Base-by-base conservation (phyloP, 1,140 invertebrate species). In the Lutraria rhynchaena region DNA sequence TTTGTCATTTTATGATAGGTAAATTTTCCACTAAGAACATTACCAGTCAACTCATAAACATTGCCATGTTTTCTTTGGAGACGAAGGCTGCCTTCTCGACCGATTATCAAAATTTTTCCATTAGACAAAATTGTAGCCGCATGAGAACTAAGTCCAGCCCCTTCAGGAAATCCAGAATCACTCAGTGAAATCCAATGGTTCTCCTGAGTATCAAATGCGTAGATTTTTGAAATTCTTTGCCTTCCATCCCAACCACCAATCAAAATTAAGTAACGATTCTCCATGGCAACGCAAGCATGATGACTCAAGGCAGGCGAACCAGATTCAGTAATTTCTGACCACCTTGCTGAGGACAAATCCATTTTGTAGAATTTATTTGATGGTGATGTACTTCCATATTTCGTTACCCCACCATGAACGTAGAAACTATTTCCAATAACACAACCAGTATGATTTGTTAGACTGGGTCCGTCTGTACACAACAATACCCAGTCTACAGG, bases 211-310 rank as follows among this genome's bases (percentile, higher is more conserved):
- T 92, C 90, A 81, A 85, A 92, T 5, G 84, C 83, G 74, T 83
- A 74, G 5, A 89, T 51, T 44, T 58, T 46, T 31, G 65, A 70
- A 7, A 61, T 74, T 19, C 91, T 67, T 17, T 49, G 29, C 65
- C 86, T 87, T 1, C 91, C 91, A 82, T 90, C 81, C 91, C 91
- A 92, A 15, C 91, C 91, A 65, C 91, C 91, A 60, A 92, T 90
- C n/a, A 91, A 51, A 51, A 90, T 24, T 19, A 91, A 71, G 75
- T 90, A 90, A 2, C 88, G 81, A 53, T 91, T 81, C 5, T 87
- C 82, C 2, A 88, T 17, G 9, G 85, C 82, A 49, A 92, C 80
- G 60, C 83, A 86, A 13, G 88, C 82, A 77, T 92, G 91, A 53
- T 92, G 89, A 71, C 90, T 91, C 3, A 91, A 71, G 44, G 75